Evolutionary conservation across 2,113 vertebrate genomes (phyloP), one percentile per base, ranked within the genome.

Genomic region (Nothocercus julius): DNA sequence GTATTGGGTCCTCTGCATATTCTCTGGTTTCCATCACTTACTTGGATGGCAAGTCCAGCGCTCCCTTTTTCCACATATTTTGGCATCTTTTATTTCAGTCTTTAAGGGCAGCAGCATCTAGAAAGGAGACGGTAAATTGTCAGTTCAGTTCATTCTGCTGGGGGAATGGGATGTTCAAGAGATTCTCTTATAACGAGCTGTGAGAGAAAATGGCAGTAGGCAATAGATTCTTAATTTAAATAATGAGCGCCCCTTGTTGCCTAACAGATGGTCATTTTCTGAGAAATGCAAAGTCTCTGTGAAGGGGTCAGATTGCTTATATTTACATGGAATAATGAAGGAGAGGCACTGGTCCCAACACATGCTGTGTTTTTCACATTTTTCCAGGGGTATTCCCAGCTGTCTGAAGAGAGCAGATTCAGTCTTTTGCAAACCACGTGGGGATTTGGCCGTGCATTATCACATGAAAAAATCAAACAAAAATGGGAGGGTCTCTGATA

Each of bases 261-360:
- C 87, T 92, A 91, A 87, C 96, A 97, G 97, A 97, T 97, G 96
- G 96, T 80, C 84, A 96, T 83, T 96, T 95, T 97, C 95, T 94
- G 93, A 90, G 89, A 92, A 85, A 93, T 73, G 92, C 89, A 69
- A 82, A 93, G 87, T 79, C 91, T 90, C 87, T 94, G 96, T 96
- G 94, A 95, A 94, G 66, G 81, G 92, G 95, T 97, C 96, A 94
- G 88, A 87, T 78, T 93, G 93, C 93, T 90, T 96, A 92, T 92
- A 92, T 96, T 96, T 95, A 95, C 87, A 89, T 74, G 89, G 95
- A 95, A 96, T 97, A 96, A 97, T 96, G 93, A 95, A 92, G 70
- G 82, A 95, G 89, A 92, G 94, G 87, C 89, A 70, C 80, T 0
- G 64, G 34, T 93, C 94, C 92, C 93, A 96, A 91, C 94, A 95